Conservation (phyloP, 1,140 invertebrate genomes). For the Drosophila repletoides region DNA sequence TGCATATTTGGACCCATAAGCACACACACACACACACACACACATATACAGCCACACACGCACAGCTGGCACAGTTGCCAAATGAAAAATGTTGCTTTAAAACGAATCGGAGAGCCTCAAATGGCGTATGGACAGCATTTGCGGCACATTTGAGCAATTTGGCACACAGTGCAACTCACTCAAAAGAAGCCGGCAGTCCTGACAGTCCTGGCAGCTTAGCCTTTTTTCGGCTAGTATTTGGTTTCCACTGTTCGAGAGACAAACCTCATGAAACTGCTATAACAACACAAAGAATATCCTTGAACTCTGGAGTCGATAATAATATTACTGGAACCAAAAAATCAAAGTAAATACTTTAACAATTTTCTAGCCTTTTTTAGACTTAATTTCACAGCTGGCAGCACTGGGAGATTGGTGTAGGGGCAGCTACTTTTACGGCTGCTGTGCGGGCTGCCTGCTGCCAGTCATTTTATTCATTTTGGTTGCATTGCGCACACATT, state of each 20-base stretch:
- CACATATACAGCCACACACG: not conserved
- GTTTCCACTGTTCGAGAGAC: too few relatives aligned
- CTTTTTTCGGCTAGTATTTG: too few relatives aligned
- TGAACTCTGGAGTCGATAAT: too few relatives aligned
- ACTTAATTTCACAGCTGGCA: not conserved
- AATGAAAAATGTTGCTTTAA: constrained; percentile 78
- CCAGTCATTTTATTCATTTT: constrained; percentile 70
- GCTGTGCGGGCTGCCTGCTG: constrained; percentile 35
- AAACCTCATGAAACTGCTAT: too few relatives aligned
- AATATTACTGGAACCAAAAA: too few relatives aligned
- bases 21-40: constrained; percentile 26
- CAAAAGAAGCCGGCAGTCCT: too few relatives aligned
- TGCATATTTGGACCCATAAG: constrained; percentile 63
- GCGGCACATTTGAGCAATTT: constrained; percentile 55
- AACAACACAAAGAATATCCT: too few relatives aligned
- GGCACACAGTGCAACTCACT: constrained; percentile 29
- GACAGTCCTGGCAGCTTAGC: too few relatives aligned
- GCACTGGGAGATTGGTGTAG: not conserved
- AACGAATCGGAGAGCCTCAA: constrained; percentile 56
- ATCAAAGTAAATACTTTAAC: too few relatives aligned
- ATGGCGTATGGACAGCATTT: constrained; percentile 37
- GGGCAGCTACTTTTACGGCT: not conserved
- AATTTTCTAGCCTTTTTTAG: too few relatives aligned
- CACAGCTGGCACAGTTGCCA: not conserved
- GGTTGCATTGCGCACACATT: constrained; percentile 32